A percentile compares a stretch with the other conserved stretches of the same genome.
These are phyloP conservation scores for Bolborhynchus lineola DNA, from an alignment of 2,113 vertebrate species.

Conservation along the genomic window DNA sequence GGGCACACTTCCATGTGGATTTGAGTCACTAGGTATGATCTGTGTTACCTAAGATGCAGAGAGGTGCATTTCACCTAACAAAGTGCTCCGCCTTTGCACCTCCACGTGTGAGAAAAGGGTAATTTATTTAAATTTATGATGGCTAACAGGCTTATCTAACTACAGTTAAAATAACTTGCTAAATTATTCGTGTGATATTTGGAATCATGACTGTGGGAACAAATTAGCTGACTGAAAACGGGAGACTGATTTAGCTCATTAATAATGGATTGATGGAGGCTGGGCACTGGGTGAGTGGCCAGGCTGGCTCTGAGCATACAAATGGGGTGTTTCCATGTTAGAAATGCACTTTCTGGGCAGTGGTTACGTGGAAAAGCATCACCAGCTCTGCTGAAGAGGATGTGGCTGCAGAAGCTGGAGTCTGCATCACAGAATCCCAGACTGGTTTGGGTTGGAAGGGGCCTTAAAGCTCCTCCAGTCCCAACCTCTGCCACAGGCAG, in stretches of 20 bases:
- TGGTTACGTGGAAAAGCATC: neutral
- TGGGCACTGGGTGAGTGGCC: neutral
- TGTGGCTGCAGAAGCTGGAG: neutral
- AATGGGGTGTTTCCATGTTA: neutral
- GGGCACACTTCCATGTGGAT: neutral
- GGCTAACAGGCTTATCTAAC: constrained; percentile 72
- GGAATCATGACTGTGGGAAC: constrained; percentile 73
- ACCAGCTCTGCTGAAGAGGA: neutral
- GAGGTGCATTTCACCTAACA: neutral
- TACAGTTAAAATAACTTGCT: constrained; percentile 73
- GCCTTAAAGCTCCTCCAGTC: neutral
- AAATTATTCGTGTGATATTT: constrained; percentile 79
- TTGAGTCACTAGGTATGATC: neutral
- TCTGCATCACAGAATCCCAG: neutral
- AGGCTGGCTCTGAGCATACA: neutral
- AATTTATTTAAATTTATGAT: constrained; percentile 71
- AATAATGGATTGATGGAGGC: constrained; percentile 48
- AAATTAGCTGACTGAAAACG: constrained; percentile 71
- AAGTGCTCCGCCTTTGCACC: constrained; percentile 6
- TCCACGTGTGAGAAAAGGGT: neutral
- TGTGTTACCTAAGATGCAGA: neutral
- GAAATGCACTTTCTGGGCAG: neutral
- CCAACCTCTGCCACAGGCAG: neutral
- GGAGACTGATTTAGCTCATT: constrained; percentile 61
- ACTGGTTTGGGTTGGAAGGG: neutral